phyloP scores from a whole-genome alignment of 2,113 vertebrate species.

The Periophthalmus modestus region DNA sequence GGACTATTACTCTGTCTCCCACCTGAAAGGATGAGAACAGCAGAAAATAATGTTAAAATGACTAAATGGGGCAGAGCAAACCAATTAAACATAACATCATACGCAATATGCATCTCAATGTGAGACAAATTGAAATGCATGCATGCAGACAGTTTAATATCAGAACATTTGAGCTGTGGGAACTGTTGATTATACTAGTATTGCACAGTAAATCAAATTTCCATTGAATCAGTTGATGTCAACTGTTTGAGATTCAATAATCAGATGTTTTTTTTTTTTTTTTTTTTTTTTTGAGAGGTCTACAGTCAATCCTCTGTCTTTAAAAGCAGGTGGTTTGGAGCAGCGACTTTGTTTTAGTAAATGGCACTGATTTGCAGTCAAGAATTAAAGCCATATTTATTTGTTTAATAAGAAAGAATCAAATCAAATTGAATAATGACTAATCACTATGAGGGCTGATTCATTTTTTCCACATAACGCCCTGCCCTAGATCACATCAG shows the following conservation, averaged over 20 bases:
- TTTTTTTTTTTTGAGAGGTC: not conserved
- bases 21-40: constrained; percentile 68
- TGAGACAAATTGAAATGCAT: not conserved
- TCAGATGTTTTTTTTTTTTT: not conserved
- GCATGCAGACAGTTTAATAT: not conserved
- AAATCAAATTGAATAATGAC: too few species aligned
- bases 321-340: not conserved
- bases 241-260: not conserved
- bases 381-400: too few species aligned
- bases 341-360: not conserved
- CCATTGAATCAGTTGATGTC: too few species aligned
- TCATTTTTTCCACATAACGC: too few species aligned
- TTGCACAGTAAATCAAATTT: too few species aligned
- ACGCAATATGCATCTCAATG: not conserved
- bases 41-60: not conserved
- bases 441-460: not conserved
- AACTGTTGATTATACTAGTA: not conserved
- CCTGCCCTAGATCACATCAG: not conserved
- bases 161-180: not conserved
- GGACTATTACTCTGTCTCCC: constrained; percentile 87
- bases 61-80: not conserved
- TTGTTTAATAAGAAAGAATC: too few species aligned
- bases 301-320: not conserved
- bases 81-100: not conserved
- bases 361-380: too few species aligned